phyloP scores from a whole-genome alignment of 2,888 invertebrate genomes.

The Tubulanus polymorphus region DNA sequence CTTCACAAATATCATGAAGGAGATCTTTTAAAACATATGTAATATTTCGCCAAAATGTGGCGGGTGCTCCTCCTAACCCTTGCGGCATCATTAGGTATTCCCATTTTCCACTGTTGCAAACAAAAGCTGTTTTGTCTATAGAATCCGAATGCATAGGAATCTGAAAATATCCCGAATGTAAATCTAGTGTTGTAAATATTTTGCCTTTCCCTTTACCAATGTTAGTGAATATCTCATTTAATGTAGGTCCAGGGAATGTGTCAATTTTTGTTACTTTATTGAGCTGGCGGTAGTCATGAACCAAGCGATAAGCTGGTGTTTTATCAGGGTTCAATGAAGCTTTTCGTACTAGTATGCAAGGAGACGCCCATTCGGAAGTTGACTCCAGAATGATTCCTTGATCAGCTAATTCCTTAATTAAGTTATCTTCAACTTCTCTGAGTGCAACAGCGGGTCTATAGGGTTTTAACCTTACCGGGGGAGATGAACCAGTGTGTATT shows the following conservation, averaged over 20 bases:
- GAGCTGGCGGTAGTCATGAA: background rate
- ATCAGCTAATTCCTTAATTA: background rate
- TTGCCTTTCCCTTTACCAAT: background rate
- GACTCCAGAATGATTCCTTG: background rate
- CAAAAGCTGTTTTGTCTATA: background rate
- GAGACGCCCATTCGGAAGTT: background rate
- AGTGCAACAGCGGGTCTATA: background rate
- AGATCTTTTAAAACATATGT: background rate
- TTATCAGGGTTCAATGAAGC: background rate
- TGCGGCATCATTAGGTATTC: background rate
- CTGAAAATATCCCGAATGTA: background rate
- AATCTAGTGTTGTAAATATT: background rate
- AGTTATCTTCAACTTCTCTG: background rate
- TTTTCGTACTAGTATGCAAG: background rate
- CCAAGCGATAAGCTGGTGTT: slow-evolving; percentile 7
- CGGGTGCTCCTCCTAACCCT: background rate
- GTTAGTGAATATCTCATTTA: background rate
- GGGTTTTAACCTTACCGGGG: background rate
- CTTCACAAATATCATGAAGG: background rate
- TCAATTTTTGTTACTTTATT: background rate
- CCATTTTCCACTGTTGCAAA: background rate
- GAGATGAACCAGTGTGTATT: background rate
- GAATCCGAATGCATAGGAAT: background rate
- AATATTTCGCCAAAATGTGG: background rate
- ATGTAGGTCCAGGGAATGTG: background rate